phyloP scores from a whole-genome alignment of 1,140 invertebrate genomes.

The Stegodyphus mimosarum region DNA sequence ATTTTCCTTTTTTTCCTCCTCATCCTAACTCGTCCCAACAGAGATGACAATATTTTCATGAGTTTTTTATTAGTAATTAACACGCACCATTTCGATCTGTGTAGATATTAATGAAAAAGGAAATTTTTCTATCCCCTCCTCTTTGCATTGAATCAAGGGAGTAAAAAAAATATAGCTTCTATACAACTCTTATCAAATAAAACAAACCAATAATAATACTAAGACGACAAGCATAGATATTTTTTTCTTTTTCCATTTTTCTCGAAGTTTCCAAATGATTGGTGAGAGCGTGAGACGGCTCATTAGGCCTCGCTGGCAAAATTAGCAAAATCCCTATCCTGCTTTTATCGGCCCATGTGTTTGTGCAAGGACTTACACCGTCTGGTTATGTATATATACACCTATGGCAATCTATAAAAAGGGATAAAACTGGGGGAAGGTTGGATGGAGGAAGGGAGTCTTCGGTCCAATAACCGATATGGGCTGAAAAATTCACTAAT shows the following conservation, averaged over 20 bases:
- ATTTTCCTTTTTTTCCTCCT: conserved; percentile 1
- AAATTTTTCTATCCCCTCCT: neutral
- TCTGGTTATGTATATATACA: neutral
- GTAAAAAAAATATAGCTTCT: neutral
- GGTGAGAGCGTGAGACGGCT: conserved; percentile 13
- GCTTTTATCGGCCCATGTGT: conserved; percentile 24
- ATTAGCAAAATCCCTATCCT: conserved; percentile 47
- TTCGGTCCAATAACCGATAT: conserved; percentile 51
- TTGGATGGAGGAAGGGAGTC: neutral
- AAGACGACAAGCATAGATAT: conserved; percentile 43
- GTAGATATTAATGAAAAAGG: conserved; percentile 42
- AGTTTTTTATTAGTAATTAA: conserved; percentile 57
- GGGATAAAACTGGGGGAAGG: neutral
- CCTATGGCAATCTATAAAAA: conserved; percentile 45
- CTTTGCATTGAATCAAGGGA: too few relatives aligned
- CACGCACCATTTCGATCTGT: conserved; percentile 40
- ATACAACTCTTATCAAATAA: conserved; percentile 56
- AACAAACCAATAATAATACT: conserved; percentile 58
- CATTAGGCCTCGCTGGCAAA: conserved; percentile 37
- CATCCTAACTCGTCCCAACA: neutral
- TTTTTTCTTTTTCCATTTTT: neutral
- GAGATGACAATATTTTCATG: conserved; percentile 27
- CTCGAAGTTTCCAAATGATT: conserved; percentile 42
- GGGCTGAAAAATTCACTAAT: conserved; percentile 52
- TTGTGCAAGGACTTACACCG: conserved; percentile 5